Base-by-base conservation (phyloP, 1,140 invertebrate species). In the Drosophila simulans region DNA sequence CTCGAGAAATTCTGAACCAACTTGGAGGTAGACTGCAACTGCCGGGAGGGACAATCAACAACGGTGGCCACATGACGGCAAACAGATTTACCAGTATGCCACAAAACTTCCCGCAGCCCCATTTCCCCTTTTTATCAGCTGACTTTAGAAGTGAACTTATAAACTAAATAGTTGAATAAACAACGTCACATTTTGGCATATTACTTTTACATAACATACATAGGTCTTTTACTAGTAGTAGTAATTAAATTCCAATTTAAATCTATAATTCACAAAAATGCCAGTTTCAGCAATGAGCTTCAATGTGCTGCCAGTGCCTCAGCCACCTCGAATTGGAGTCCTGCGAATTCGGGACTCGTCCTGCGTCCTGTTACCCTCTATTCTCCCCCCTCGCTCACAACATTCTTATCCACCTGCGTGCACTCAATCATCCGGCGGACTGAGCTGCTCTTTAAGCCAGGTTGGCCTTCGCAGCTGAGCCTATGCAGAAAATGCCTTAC, bases 401-500 rank as follows among this genome's bases (percentile, higher is more conserved):
- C 27, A 5, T 27, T 27, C 27, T 27, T 27, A 51, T 40, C 27
- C 37, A 39, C 11, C 65, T 57, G 68, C 43, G 42, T 70, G 68
- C 68, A 71, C 68, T 71, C 68, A 71, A 71, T 71, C 68, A 71
- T 71, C 65, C 68, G 20, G 68, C 66, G 34, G 20, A 34, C 63
- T 70, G 68, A 71, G 64, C 68, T n/a, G 65, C 68, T 43, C 68
- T 70, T 70, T 70, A 70, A 70, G 68, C 54, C 52, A 27, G 35
- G 51, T 70, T 70, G 49, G 64, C 60, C 64, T 65, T 65, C 60
- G 70, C 66, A 78, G 57, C 53, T 78, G 76, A 73, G 57, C 53
- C 45, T 13, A n/a, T 73, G 62, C 76, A 57, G 56, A 15, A 72
- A 79, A 80, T 74, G 77, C 77, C 60, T 80, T 75, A 80, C 71